A percentile compares a stretch with the other conserved stretches of the same genome.
Conservation (phyloP, 2,113 vertebrate species). For the Elachura formosa region DNA sequence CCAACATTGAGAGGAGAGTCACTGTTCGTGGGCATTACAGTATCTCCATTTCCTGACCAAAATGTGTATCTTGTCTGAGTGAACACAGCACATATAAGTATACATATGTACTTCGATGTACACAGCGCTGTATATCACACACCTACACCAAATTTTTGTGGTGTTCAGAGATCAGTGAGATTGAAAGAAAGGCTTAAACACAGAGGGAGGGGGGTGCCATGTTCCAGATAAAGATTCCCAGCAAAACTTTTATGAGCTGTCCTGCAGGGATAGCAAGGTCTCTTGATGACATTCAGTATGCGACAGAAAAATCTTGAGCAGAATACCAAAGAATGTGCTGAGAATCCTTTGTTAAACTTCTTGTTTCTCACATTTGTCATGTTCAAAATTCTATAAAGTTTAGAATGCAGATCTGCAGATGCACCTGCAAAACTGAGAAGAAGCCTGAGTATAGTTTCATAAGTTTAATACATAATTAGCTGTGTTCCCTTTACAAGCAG, state of each 20-base stretch:
- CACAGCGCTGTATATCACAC: background rate
- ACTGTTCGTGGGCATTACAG: rapidly evolving
- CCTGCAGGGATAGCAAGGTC: background rate
- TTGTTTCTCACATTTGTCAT: background rate
- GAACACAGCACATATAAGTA: background rate
- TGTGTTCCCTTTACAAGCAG: background rate
- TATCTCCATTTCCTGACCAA: background rate
- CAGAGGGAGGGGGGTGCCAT: background rate
- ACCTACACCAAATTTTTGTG: background rate
- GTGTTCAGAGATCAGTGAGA: background rate
- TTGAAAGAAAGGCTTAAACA: background rate
- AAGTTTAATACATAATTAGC: background rate
- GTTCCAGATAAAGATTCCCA: background rate
- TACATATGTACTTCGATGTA: background rate
- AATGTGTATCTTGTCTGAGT: background rate
- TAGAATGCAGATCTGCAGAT: background rate
- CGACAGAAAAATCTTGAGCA: constrained; percentile 30
- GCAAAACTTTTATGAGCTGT: background rate
- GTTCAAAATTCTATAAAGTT: background rate
- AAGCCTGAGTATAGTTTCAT: background rate
- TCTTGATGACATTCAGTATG: background rate
- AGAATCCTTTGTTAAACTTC: constrained; percentile 9
- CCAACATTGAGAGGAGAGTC: background rate
- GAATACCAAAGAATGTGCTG: constrained; percentile 19
- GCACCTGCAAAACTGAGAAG: background rate